Conservation (phyloP, 2,888 invertebrate species). For the Germaria angustata region DNA sequence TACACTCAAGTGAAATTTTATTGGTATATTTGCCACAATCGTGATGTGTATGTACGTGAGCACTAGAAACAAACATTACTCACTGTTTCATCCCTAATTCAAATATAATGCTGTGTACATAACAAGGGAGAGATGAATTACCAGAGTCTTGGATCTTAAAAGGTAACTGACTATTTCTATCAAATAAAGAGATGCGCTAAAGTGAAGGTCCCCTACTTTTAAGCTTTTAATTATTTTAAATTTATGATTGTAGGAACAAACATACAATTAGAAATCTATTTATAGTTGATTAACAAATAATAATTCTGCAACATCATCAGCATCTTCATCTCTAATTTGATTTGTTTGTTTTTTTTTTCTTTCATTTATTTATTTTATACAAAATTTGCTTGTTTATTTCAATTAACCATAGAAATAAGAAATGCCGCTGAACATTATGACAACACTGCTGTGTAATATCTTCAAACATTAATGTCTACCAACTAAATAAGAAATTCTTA, state of each 20-base stretch:
- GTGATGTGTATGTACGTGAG: too few species aligned
- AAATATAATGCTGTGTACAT: too few species aligned
- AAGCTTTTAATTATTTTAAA: not conserved
- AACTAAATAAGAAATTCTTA: not conserved
- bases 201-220: too few species aligned
- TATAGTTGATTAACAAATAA: not conserved
- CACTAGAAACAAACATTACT: too few species aligned
- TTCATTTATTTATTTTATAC: too few species aligned
- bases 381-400: constrained; percentile 31
- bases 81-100: too few species aligned
- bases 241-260: not conserved
- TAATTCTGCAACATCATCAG: not conserved
- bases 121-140: too few species aligned
- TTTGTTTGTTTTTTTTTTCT: not conserved
- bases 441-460: not conserved
- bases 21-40: too few species aligned
- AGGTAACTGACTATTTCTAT: too few species aligned
- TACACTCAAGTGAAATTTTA: too few species aligned
- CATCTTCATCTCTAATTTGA: not conserved
- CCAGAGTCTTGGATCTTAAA: too few species aligned
- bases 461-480: not conserved
- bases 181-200: too few species aligned
- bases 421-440: not conserved
- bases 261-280: not conserved
- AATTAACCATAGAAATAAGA: constrained; percentile 32